Evolutionary conservation across 2,113 vertebrate species (phyloP), one percentile per base, ranked within the genome.

Genomic region (Nannospalax galili): DNA sequence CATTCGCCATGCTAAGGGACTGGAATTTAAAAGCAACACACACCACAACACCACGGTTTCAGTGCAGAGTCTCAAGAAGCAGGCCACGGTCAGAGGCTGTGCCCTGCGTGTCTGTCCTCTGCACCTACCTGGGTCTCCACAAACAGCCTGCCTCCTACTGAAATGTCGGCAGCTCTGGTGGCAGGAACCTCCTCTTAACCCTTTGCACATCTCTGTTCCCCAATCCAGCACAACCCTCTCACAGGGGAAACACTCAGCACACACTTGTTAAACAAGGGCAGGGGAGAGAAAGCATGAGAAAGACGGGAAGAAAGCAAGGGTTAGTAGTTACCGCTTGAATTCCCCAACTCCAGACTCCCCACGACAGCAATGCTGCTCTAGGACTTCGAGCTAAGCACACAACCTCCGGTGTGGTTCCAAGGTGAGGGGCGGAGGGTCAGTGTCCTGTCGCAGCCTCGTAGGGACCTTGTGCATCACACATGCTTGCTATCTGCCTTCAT

Each of bases 301-400:
- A 97, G 98, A 91, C 30, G 95, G 97, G 97, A 98, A 97, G 97
- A 84, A 97, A 98, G 98, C 86, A 86, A 97, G 52, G 97, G 96
- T 98, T 98, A 98, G 97, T 97, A 94, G 94, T 87, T 82, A 48
- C n/a, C 52, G 14, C 64, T 32, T 1, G 0, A 78, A 75, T 16
- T 67, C 80, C 86, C 24, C 62, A 70, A 67, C 30, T 22, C 75
- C 40, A 2, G 75, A 88, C 90, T 88, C 88, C 77, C 74, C 24
- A 28, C 20, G 24, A 81, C 89, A 73, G 88, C 45, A 62, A 62
- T 5, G 32, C 62, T 58, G 82, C 45, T 69, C 88, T 75, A 6
- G 1, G 42, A 93, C 75, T 70, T 9, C 58, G 28, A 69, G 48
- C 74, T 62, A 12, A 4, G 30, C 84, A 82, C 14, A 4, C 0